phyloP scores from a whole-genome alignment of 2,113 vertebrate genomes.

The Ornithorhynchus anatinus region DNA sequence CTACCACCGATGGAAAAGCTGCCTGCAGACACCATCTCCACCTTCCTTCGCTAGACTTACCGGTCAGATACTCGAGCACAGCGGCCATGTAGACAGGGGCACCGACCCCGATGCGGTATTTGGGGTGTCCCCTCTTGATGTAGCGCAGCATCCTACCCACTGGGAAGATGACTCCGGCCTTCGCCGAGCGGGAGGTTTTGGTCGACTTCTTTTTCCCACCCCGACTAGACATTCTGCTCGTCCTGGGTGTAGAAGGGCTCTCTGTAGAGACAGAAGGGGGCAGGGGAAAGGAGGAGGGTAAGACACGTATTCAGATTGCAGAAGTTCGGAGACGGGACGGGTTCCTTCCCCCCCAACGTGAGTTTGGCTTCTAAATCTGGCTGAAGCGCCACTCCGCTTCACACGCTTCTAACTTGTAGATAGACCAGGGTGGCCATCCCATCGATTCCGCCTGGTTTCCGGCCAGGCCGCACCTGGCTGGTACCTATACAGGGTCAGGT shows the following conservation, averaged over 20 bases:
- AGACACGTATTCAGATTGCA: neutral
- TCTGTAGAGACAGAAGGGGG: constrained; percentile 31
- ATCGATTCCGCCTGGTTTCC: too few relatives aligned
- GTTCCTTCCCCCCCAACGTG: too few relatives aligned
- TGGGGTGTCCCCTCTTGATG: constrained; percentile 93
- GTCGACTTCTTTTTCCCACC: constrained; percentile 97
- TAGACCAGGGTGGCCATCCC: too few relatives aligned
- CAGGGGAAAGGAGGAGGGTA: neutral
- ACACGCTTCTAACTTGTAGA: too few relatives aligned
- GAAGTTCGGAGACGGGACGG: neutral
- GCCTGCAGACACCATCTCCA: too few relatives aligned
- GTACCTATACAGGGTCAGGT: too few relatives aligned
- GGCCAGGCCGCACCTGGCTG: too few relatives aligned
- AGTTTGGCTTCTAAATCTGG: fast-evolving
- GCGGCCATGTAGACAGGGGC: constrained; percentile 97
- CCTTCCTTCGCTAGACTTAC: too few relatives aligned
- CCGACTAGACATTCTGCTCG: constrained; percentile 89
- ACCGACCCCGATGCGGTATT: constrained; percentile 94
- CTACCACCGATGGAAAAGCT: too few relatives aligned
- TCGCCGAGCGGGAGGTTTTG: constrained; percentile 92
- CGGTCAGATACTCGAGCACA: constrained; percentile 95
- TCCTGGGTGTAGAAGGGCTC: constrained; percentile 48
- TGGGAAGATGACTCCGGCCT: constrained; percentile 96
- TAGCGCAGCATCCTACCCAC: constrained; percentile 97
- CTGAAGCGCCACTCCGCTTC: too few relatives aligned